Evolutionary conservation across 2,797 vertebrate species (phyloP).

Genomic region (Chelonia mydas): DNA sequence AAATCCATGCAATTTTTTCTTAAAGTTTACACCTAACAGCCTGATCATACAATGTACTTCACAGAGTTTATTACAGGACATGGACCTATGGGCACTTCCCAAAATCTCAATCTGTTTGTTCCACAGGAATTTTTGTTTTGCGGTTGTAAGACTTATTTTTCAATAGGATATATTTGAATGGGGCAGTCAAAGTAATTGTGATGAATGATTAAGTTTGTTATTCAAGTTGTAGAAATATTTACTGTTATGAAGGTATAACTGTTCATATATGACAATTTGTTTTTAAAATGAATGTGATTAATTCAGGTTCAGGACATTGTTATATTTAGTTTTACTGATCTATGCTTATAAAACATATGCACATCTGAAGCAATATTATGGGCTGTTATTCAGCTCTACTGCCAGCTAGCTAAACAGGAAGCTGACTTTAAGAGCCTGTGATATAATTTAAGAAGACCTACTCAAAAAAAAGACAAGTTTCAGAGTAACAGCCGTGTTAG

Average conservation of each 20-base stretch:
- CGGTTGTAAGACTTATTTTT: background rate
- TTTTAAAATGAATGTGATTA: background rate
- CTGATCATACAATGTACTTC: background rate
- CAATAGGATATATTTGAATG: background rate
- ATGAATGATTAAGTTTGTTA: background rate
- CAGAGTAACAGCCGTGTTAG: no score
- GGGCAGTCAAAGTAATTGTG: background rate
- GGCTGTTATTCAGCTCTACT: background rate
- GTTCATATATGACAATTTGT: background rate
- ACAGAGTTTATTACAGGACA: background rate
- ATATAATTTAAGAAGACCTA: background rate
- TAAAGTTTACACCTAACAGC: background rate
- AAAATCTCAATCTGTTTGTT: background rate
- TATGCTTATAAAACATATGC: background rate
- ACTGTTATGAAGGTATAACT: background rate
- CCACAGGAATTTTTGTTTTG: background rate
- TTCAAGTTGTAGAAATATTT: background rate
- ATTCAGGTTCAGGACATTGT: background rate
- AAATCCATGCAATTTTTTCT: background rate
- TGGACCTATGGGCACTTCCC: background rate
- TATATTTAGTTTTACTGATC: background rate
- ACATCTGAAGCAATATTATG: background rate
- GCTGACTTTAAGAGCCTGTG: accelerated
- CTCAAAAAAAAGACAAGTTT: no score
- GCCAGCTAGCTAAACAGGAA: background rate